Evolutionary conservation across 2,113 vertebrate genomes (phyloP).

Genomic region (Phaethornis superciliosus): DNA sequence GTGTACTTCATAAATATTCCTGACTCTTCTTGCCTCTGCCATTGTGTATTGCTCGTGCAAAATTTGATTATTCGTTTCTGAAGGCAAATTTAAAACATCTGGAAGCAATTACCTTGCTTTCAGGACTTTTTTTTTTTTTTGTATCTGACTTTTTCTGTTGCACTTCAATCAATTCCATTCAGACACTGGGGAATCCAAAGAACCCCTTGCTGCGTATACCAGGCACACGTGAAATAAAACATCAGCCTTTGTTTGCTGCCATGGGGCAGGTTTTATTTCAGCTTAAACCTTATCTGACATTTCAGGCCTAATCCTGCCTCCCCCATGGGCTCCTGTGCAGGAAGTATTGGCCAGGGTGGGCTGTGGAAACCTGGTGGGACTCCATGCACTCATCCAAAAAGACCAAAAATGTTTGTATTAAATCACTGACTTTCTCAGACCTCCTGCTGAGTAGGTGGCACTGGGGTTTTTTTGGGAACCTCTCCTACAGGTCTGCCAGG

Average conservation of each 20-base stretch:
- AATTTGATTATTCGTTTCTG: constrained; percentile 17
- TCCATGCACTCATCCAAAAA: not conserved
- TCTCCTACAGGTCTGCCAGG: not conserved
- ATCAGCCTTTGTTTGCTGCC: not conserved
- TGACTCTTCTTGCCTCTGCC: not conserved
- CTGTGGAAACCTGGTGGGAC: not conserved
- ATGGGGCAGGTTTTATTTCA: not conserved
- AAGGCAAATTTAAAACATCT: constrained; percentile 33
- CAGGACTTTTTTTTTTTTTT: not conserved
- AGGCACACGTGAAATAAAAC: not conserved
- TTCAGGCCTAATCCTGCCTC: not conserved
- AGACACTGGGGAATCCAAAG: not conserved
- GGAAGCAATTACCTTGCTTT: constrained; percentile 26
- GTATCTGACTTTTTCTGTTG: not conserved
- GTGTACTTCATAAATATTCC: not conserved
- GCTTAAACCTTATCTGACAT: not conserved
- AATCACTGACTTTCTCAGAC: not conserved
- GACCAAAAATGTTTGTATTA: not conserved
- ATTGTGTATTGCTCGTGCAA: not conserved
- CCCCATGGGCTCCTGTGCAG: accelerated
- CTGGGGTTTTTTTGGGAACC: not conserved
- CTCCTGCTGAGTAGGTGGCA: not conserved
- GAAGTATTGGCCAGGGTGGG: not conserved
- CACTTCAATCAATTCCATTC: not conserved
- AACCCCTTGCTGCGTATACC: accelerated